phyloP scores from a whole-genome alignment of 1,140 invertebrate species.

The Bathynomus jamesi region DNA sequence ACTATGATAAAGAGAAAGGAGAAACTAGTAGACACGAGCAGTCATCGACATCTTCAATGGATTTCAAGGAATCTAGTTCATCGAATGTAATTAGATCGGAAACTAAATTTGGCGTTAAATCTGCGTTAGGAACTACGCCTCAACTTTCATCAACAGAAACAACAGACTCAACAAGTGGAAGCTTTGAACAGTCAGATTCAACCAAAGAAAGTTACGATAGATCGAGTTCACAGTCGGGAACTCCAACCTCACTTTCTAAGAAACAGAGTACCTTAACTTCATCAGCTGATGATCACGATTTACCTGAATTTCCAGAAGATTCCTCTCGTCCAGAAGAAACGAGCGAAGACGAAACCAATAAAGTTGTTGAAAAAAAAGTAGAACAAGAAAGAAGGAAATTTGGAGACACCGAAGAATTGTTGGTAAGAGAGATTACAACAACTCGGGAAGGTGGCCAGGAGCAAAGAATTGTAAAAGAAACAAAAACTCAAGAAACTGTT shows the following conservation, averaged over 20 bases:
- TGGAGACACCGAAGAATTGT: constrained; percentile 30
- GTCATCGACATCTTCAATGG: neutral
- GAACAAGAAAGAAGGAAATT: constrained; percentile 26
- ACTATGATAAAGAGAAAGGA: neutral
- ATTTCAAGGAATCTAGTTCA: neutral
- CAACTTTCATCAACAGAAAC: neutral
- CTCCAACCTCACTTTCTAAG: neutral
- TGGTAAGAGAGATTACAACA: constrained; percentile 33
- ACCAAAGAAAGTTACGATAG: neutral
- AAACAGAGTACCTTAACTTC: neutral
- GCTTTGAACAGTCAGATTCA: neutral
- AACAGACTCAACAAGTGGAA: neutral
- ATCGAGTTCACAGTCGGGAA: neutral
- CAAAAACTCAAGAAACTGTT: constrained; percentile 35
- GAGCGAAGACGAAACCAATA: constrained; percentile 24
- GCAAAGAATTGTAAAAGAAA: constrained; percentile 32
- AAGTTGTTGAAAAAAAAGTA: constrained; percentile 18
- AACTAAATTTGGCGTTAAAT: neutral
- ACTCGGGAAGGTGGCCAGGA: constrained; percentile 32
- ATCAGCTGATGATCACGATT: constrained; percentile 20
- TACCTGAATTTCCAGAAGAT: constrained; percentile 4
- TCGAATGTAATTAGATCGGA: neutral
- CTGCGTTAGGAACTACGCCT: neutral
- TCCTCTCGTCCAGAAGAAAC: constrained; percentile 21
- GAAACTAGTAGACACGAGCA: neutral